A percentile compares a stretch with the other conserved stretches of the same genome.
phyloP scores from a whole-genome alignment of 37 sponge, comb jelly and placozoan species.

The Dysidea cf. avara region DNA sequence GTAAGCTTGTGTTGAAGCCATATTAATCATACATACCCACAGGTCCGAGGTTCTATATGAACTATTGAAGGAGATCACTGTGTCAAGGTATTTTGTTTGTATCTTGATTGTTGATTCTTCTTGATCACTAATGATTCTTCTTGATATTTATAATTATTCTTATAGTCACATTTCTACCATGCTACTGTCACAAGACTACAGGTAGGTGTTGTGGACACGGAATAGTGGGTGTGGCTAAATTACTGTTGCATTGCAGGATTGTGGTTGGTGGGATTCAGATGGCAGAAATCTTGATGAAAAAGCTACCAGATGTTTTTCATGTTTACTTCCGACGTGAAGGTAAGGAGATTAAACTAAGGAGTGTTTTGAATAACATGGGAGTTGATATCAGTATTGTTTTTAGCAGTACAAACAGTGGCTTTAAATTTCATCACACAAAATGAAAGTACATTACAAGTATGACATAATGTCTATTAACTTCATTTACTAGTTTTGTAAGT shows the following conservation, averaged over 20 bases:
- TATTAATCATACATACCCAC: neutral
- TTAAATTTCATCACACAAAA: no score
- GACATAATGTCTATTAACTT: neutral
- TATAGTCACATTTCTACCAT: slow-evolving; percentile 64
- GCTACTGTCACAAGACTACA: slow-evolving; percentile 68
- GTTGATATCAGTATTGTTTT: neutral
- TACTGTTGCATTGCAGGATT: slow-evolving; percentile 15
- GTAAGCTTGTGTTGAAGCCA: no score
- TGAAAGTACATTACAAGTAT: no score
- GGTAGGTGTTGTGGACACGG: slow-evolving; percentile 5
- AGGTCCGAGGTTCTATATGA: slow-evolving; percentile 64
- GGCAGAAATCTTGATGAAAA: slow-evolving; percentile 81
- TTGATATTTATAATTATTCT: no score
- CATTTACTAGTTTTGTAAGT: no score
- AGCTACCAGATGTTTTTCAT: slow-evolving; percentile 84
- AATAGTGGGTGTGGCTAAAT: no score
- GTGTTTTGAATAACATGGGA: neutral
- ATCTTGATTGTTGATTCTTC: no score
- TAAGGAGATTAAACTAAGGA: no score
- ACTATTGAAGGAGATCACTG: slow-evolving; percentile 59
- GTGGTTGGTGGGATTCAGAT: slow-evolving; percentile 78
- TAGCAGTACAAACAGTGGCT: no score
- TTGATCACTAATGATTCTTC: no score
- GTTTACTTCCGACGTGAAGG: slow-evolving; percentile 88
- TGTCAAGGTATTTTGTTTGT: slow-evolving; percentile 71